phyloP scores from a whole-genome alignment of 2,113 vertebrate species.

The Actinemys pallida region DNA sequence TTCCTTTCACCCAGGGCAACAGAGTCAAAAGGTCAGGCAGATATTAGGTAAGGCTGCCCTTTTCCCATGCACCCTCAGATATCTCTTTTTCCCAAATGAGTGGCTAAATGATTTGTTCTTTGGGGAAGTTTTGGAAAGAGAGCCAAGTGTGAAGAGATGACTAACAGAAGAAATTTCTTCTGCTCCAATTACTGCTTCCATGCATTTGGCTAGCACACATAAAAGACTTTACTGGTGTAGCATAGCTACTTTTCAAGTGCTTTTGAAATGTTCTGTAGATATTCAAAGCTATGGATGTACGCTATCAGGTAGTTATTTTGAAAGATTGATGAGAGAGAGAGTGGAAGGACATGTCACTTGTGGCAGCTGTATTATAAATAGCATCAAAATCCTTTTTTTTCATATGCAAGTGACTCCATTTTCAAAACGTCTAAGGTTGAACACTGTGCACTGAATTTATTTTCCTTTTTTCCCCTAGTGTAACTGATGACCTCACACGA shows the following conservation, averaged over 20 bases:
- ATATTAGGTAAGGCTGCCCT: background rate
- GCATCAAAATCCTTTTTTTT: background rate
- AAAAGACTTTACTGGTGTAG: background rate
- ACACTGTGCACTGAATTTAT: rapidly evolving
- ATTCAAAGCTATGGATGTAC: background rate
- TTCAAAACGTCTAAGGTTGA: background rate
- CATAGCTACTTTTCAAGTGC: background rate
- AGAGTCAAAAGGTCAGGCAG: constrained; percentile 35
- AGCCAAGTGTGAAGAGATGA: constrained; percentile 19
- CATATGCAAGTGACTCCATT: background rate
- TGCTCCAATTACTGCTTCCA: constrained; percentile 13
- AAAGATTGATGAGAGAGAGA: constrained; percentile 2
- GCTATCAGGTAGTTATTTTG: background rate
- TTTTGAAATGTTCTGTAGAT: background rate
- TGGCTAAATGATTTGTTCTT: constrained; percentile 43
- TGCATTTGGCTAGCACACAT: constrained; percentile 10
- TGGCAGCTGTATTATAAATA: background rate
- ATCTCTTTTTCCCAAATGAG: constrained; percentile 43
- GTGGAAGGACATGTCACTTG: background rate
- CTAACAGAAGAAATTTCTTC: constrained; percentile 42
- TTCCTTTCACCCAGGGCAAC: constrained; percentile 11
- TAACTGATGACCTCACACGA: background rate
- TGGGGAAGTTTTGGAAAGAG: constrained; percentile 31
- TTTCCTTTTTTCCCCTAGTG: background rate
- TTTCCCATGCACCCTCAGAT: background rate